Percentiles rank a stretch among this genome's conserved stretches.
These are phyloP conservation scores for Microctonus aethiopoides DNA, from an alignment of 2,888 invertebrate genomes.

Conservation along the genomic window DNA sequence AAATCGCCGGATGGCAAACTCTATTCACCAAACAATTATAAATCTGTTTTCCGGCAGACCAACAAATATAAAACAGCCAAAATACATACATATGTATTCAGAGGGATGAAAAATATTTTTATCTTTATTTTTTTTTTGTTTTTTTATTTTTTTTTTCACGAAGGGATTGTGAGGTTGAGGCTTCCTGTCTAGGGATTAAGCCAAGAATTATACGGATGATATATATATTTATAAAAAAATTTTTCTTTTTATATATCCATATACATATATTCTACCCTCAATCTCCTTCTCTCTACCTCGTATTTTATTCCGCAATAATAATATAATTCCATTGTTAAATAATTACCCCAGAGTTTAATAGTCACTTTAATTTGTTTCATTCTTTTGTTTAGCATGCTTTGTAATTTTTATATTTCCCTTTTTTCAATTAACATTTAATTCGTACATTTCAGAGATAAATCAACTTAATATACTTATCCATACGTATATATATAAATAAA, in stretches of 20 bases:
- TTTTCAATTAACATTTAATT: background rate
- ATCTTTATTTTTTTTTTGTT: no score
- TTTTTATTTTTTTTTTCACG: background rate
- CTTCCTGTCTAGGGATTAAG: conserved; percentile 13
- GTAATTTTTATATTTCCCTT: background rate
- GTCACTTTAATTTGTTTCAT: conserved; percentile 22
- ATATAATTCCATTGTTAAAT: conserved; percentile 1
- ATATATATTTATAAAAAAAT: no score
- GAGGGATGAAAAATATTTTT: background rate
- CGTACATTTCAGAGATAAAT: background rate
- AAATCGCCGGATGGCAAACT: conserved; percentile 42
- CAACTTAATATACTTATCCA: background rate
- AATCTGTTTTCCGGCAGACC: conserved; percentile 54
- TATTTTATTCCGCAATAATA: background rate
- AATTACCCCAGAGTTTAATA: background rate
- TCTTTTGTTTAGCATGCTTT: background rate
- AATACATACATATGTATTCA: background rate
- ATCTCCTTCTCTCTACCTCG: background rate
- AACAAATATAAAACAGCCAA: background rate
- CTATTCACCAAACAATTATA: conserved; percentile 47
- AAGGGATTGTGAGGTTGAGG: background rate
- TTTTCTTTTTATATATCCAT: background rate
- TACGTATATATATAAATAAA: background rate
- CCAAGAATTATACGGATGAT: conserved; percentile 13
- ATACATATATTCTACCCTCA: no score